Conservation (phyloP, 2,797 vertebrate species). For the Malacoctenus gilli region DNA sequence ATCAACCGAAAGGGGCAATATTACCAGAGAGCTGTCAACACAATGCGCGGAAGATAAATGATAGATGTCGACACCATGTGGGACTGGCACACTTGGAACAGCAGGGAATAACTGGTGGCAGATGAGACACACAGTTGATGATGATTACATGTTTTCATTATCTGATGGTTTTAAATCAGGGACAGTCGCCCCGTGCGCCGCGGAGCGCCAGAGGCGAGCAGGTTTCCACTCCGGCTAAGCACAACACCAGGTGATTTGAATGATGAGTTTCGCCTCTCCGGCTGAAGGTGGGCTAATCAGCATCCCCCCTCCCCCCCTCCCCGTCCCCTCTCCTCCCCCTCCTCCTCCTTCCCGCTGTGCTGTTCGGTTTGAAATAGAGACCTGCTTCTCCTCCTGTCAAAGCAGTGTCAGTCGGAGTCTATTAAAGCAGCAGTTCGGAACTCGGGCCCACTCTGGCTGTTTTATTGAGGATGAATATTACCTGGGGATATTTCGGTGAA, state of each 20-base stretch:
- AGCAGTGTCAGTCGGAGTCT: conserved; percentile 26
- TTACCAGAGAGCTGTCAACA: conserved; percentile 17
- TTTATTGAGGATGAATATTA: conserved; percentile 18
- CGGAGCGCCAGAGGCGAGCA: conserved; percentile 36
- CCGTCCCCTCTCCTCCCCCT: too few relatives aligned
- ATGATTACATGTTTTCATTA: conserved; percentile 71
- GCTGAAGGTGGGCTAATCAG: conserved; percentile 67
- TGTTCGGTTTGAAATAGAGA: conserved; percentile 39
- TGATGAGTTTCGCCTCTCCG: conserved; percentile 62
- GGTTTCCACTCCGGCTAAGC: conserved; percentile 56
- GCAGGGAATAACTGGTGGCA: conserved; percentile 39
- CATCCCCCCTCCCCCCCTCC: too few relatives aligned
- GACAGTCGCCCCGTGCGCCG: conserved; percentile 41
- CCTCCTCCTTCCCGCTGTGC: too few relatives aligned
- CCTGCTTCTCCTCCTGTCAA: conserved; percentile 39
- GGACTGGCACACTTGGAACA: conserved; percentile 37
- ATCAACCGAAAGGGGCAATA: conserved; percentile 4
- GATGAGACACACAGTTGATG: conserved; percentile 45
- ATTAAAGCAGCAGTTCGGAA: conserved; percentile 30
- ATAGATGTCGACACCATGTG: conserved; percentile 16
- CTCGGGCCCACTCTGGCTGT: conserved; percentile 8
- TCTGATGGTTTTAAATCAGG: conserved; percentile 64
- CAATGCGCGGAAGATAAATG: conserved; percentile 16
- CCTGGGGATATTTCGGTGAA: conserved; percentile 21
- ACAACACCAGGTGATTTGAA: conserved; percentile 66